Percentiles rank a stretch among this genome's conserved stretches.
These are phyloP conservation scores for Glossosoma conforme DNA, from an alignment of 1,140 invertebrate species.

Conservation along the genomic window DNA sequence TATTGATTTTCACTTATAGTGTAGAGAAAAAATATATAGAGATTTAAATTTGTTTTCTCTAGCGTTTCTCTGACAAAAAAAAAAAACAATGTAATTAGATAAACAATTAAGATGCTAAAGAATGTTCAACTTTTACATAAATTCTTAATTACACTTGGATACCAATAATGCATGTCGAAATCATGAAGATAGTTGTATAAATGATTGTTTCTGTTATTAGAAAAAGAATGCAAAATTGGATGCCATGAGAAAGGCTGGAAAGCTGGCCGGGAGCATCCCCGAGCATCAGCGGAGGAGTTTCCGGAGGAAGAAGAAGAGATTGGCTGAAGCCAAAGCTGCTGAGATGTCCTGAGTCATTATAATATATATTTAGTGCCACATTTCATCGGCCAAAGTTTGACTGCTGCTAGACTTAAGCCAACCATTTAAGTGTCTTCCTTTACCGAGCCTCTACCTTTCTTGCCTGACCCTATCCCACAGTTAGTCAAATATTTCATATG, in stretches of 20 bases:
- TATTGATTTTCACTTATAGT: not conserved
- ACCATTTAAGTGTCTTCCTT: no score
- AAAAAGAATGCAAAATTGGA: constrained; percentile 48
- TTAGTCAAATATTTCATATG: no score
- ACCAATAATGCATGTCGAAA: not conserved
- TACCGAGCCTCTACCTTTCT: no score
- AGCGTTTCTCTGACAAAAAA: no score
- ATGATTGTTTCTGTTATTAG: constrained; percentile 23
- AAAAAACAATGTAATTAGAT: no score
- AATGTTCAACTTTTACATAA: not conserved
- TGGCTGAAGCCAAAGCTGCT: constrained; percentile 27
- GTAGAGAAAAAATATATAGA: not conserved
- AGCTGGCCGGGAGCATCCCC: constrained; percentile 40
- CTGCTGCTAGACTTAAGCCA: no score
- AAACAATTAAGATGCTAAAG: not conserved
- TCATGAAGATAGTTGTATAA: not conserved
- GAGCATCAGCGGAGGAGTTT: constrained; percentile 38
- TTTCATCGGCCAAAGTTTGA: no score
- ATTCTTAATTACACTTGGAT: not conserved
- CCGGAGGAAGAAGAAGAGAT: constrained; percentile 36
- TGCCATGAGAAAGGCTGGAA: constrained; percentile 42
- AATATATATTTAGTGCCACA: no score
- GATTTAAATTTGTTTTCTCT: no score
- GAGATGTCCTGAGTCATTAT: no score
- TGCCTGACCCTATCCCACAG: no score